Percentiles rank a stretch among this genome's conserved stretches.
Evolutionary conservation across 23 tunicate genomes (phyloP).

Genomic region (Diplosoma virens): DNA sequence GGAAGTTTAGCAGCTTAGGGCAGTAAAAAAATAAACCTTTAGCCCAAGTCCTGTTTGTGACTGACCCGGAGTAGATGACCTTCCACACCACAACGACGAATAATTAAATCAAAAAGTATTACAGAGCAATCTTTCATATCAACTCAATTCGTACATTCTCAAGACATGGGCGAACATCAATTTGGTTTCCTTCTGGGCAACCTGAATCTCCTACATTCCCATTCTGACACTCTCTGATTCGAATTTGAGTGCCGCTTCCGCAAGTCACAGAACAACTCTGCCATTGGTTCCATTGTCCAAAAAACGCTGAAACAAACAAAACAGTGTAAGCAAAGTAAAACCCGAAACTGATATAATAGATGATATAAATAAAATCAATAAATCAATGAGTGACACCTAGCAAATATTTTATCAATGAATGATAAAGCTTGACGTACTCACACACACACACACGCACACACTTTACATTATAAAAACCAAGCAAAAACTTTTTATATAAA

Average conservation of each 20-base stretch:
- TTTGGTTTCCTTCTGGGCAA: constrained; percentile 69
- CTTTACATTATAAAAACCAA: too few relatives aligned
- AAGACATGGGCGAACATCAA: too few relatives aligned
- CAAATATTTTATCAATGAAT: not conserved
- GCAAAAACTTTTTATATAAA: too few relatives aligned
- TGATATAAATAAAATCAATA: not conserved
- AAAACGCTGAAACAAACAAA: not conserved
- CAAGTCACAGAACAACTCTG: constrained; percentile 50
- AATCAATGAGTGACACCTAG: not conserved
- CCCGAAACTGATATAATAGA: not conserved
- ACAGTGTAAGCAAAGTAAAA: not conserved
- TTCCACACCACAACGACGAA: too few relatives aligned
- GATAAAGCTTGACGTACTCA: not conserved
- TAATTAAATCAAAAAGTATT: too few relatives aligned
- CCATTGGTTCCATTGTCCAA: constrained; percentile 49
- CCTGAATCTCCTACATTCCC: constrained; percentile 74
- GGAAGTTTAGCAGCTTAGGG: too few relatives aligned
- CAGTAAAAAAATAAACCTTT: too few relatives aligned
- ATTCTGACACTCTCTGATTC: constrained; percentile 47
- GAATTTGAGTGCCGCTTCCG: constrained; percentile 42
- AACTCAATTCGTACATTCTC: too few relatives aligned
- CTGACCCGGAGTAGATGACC: too few relatives aligned
- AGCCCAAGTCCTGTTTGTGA: too few relatives aligned
- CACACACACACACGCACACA: too few relatives aligned
- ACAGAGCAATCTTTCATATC: too few relatives aligned